phyloP scores from a whole-genome alignment of 1,140 invertebrate genomes.

The Metopolophium dirhodum region DNA sequence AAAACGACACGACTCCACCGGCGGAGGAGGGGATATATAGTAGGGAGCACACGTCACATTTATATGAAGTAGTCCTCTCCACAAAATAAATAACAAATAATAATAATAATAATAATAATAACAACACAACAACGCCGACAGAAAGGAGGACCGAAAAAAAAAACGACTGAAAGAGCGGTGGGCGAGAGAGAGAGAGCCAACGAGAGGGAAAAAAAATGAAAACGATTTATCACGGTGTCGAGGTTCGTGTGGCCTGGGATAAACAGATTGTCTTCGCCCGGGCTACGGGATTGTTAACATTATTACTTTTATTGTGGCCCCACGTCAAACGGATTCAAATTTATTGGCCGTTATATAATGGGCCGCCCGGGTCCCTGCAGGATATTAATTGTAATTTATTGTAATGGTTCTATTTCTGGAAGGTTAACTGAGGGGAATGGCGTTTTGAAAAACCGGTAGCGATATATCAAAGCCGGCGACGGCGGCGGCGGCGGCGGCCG shows the following conservation, averaged over 20 bases:
- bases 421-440: conserved; percentile 57
- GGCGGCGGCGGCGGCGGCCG: conserved; percentile 24
- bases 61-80: conserved; percentile 53
- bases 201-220: conserved; percentile 49
- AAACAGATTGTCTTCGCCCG: conserved; percentile 57
- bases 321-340: conserved; percentile 57
- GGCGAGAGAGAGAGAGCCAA: not conserved
- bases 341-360: conserved; percentile 57
- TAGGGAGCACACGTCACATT: conserved; percentile 32
- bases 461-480: conserved; percentile 57
- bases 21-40: not conserved
- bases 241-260: conserved; percentile 57
- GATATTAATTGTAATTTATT: conserved; percentile 58
- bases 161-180: not conserved
- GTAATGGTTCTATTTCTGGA: conserved; percentile 57
- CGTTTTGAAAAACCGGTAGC: conserved; percentile 57
- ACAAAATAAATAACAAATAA: conserved; percentile 55
- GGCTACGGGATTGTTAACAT: conserved; percentile 56
- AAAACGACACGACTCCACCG: conserved; percentile 42
- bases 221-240: conserved; percentile 57
- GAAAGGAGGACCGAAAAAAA: conserved; percentile 34
- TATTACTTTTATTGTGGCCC: conserved; percentile 57
- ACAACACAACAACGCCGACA: conserved; percentile 31
- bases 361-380: conserved; percentile 57
- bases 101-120: conserved; percentile 43